These are phyloP conservation scores for Parauchenoglanis ngamensis DNA, from an alignment of 2,797 vertebrate genomes.

Conservation along the genomic window DNA sequence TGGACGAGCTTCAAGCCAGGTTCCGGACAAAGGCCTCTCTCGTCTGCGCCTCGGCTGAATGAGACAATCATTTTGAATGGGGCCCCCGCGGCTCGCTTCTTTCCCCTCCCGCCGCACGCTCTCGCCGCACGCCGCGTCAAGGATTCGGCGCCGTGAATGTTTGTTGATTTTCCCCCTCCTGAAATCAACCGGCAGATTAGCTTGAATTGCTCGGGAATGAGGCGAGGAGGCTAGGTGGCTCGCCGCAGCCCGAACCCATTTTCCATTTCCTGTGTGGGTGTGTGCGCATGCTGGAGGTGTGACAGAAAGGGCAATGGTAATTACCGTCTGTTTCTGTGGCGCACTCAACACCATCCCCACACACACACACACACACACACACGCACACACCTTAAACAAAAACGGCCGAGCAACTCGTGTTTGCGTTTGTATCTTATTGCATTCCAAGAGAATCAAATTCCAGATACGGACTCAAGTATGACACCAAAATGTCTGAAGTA, in stretches of 20 bases:
- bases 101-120: constrained; percentile 32
- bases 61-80: constrained; percentile 56
- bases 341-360: constrained; percentile 29
- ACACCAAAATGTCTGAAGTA: not conserved
- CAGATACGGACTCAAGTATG: constrained; percentile 37
- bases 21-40: constrained; percentile 49
- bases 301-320: constrained; percentile 58
- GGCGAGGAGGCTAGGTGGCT: constrained; percentile 56
- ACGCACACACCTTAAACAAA: constrained; percentile 19
- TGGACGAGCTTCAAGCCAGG: constrained; percentile 52
- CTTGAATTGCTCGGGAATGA: constrained; percentile 60
- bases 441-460: constrained; percentile 48
- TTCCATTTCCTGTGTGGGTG: constrained; percentile 53
- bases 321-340: constrained; percentile 66
- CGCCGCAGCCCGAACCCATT: constrained; percentile 47
- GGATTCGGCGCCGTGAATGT: constrained; percentile 53
- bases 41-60: constrained; percentile 42
- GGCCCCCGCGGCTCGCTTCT: constrained; percentile 41
- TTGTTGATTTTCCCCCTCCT: constrained; percentile 58
- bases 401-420: constrained; percentile 54
- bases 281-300: constrained; percentile 40
- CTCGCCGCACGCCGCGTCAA: constrained; percentile 21
- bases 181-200: constrained; percentile 59
- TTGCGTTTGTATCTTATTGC: constrained; percentile 36
- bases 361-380: constrained; percentile 24